Evolutionary conservation across 2,797 vertebrate genomes (phyloP), one percentile per base, ranked within the genome.

Genomic region (Phataginus tetradactyla): DNA sequence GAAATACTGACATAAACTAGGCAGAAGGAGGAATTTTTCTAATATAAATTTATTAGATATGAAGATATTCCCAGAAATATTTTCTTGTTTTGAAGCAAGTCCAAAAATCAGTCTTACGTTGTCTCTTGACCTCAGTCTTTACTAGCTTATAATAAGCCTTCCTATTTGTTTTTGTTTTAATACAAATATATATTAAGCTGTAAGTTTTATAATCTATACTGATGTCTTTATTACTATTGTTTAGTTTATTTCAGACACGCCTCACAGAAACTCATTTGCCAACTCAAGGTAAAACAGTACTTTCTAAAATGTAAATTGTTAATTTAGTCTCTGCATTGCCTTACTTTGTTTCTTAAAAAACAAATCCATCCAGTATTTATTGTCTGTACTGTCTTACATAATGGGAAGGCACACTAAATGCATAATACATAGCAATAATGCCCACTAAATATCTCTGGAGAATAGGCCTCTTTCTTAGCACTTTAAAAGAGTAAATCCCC

Each of bases 231-330:
- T 53, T 84, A 2, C 55, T 94, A 9, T 95, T 64, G 57, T 94
- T 86, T 96, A 99, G 99, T 91, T 96, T 98, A 94, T 99, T 99
- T 97, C 99, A 99, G 81, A 90, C 88, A 25, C 98, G 98, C 96
- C 97, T 98, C 25, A 89, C 94, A 10, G 98, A 96, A 93, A 90
- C 68, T 69, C 98, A 96, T 91, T 49, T 96, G 2, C 59, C 95
- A 51, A 85, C 29, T 51, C 90, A 98, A 96, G 98, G 99, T 99
- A 94, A 97, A 91, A 80, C 55, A 66, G 87, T 53, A 10, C 18
- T 93, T 97, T 90, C 45, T 88, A 91, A 91, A 90, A 86, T 89
- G 12, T 81, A 27, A 71, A 80, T 91, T 78, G 10, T 86, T 94
- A 69, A 81, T 79, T 96, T 90, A 72, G 17, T 91, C 34, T 93